Evolutionary conservation across 2,888 invertebrate genomes (phyloP), one percentile per base, ranked within the genome.

Genomic region (Aphelenchoides bicaudatus): DNA sequence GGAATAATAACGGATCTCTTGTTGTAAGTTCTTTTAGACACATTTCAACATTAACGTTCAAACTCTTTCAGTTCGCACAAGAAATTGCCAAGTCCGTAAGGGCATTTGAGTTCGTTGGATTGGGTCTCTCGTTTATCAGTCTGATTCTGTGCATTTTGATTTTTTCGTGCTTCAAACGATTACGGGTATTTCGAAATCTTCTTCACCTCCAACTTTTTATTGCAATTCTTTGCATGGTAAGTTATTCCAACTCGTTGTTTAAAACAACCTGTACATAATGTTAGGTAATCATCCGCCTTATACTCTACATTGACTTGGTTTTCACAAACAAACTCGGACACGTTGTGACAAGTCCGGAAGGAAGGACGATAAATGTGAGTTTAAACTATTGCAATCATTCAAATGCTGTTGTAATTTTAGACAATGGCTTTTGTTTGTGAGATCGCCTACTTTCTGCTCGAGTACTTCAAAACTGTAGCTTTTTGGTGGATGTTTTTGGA

Each of bases 401-500:
- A n/a, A n/a, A n/a, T n/a, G n/a, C n/a, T n/a, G n/a, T n/a, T n/a
- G n/a, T n/a, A n/a, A n/a, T n/a, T n/a, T n/a, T n/a, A n/a, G n/a
- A 80, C 81, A 50, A 81, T 81, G 91, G 87, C 87, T 0, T 84
- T 87, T 51, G 79, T 91, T 0, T 91, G 91, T 78, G 88, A 90
- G 78, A 83, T 85, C 0, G 86, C 86, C 51, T 89, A 89, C 81
- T 84, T 88, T 0, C 80, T 90, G 0, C 81, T 93, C 66, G 94
- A 94, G 78, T 93, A 91, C 78, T 87, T 88, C 0, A 87, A 88
- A 63, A 88, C 90, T 0, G 88, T 89, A 0, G 90, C 90, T 86
- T 93, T 91, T 78, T 87, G 88, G 86, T 94, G 94, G 92, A 93
- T 93, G 91, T 88, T 93, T 73, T 87, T 92, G 53, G 93, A 94